Evolutionary conservation across 23 tunicate species (phyloP).

Genomic region (Trididemnum clinides): DNA sequence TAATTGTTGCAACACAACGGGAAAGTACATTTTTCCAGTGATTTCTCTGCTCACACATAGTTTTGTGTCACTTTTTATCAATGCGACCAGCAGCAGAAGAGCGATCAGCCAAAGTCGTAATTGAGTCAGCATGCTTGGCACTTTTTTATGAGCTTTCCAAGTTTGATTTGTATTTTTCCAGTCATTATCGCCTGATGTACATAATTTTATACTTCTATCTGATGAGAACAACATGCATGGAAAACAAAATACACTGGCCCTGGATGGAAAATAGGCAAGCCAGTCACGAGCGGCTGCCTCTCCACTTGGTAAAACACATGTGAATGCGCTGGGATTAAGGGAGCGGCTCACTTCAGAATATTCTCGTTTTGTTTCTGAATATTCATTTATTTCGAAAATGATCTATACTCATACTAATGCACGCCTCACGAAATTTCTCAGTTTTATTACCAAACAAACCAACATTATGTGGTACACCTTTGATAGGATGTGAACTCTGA

Average conservation of each 20-base stretch:
- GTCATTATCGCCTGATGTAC: too few relatives aligned
- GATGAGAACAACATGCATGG: too few relatives aligned
- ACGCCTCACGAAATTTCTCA: too few relatives aligned
- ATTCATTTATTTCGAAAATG: background rate
- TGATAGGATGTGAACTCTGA: too few relatives aligned
- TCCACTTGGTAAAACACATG: slow-evolving; percentile 8
- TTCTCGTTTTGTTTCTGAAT: background rate
- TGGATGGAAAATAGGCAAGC: too few relatives aligned
- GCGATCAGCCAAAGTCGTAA: too few relatives aligned
- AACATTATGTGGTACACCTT: too few relatives aligned
- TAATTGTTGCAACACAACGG: slow-evolving; percentile 2
- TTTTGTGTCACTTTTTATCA: background rate
- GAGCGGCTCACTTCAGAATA: slow-evolving; percentile 4
- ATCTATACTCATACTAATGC: too few relatives aligned
- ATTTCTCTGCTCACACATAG: background rate
- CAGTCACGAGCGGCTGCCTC: background rate
- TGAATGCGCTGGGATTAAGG: background rate
- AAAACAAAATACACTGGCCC: too few relatives aligned
- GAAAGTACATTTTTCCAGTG: slow-evolving; percentile 6
- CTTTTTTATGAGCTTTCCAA: background rate
- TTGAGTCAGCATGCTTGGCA: background rate
- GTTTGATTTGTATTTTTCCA: background rate
- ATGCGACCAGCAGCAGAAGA: background rate
- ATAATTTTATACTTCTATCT: too few relatives aligned
- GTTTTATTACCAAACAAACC: too few relatives aligned